Percentiles rank a stretch among this genome's conserved stretches.
These are phyloP conservation scores for Raphicerus campestris DNA, from an alignment of 2,113 vertebrate genomes.

Conservation along the genomic window DNA sequence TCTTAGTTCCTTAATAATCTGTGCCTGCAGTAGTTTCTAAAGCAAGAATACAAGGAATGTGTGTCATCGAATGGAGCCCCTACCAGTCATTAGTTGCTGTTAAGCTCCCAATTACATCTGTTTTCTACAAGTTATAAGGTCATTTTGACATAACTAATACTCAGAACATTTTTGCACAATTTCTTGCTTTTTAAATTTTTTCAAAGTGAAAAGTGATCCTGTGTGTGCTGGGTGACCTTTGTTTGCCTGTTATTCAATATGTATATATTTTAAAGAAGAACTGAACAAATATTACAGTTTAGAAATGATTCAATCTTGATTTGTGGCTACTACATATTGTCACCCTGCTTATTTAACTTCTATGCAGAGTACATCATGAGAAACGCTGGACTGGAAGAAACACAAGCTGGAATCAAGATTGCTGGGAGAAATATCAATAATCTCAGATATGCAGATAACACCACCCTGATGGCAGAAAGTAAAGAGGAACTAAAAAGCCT, in stretches of 20 bases:
- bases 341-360: too few species aligned
- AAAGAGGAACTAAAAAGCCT: too few species aligned
- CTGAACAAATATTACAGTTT: not conserved
- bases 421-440: too few species aligned
- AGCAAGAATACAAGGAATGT: not conserved
- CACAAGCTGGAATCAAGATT: too few species aligned
- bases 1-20: constrained; percentile 21
- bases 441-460: too few species aligned
- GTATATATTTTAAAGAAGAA: not conserved
- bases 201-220: constrained; percentile 6
- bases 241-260: not conserved
- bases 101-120: constrained; percentile 15
- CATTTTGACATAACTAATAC: not conserved
- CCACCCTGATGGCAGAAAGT: too few species aligned
- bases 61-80: not conserved
- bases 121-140: constrained; percentile 46
- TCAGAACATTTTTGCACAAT: constrained; percentile 11
- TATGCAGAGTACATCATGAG: too few species aligned
- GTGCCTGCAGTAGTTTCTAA: constrained; percentile 12
- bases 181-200: constrained; percentile 29
- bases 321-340: not conserved
- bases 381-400: too few species aligned
- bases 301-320: not conserved
- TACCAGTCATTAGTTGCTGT: constrained; percentile 36
- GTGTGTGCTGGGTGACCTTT: not conserved